Percentiles rank a stretch among this genome's conserved stretches.
These are phyloP conservation scores for Harpagoxenus sublaevis DNA, from an alignment of 2,888 invertebrate species.

Conservation along the genomic window DNA sequence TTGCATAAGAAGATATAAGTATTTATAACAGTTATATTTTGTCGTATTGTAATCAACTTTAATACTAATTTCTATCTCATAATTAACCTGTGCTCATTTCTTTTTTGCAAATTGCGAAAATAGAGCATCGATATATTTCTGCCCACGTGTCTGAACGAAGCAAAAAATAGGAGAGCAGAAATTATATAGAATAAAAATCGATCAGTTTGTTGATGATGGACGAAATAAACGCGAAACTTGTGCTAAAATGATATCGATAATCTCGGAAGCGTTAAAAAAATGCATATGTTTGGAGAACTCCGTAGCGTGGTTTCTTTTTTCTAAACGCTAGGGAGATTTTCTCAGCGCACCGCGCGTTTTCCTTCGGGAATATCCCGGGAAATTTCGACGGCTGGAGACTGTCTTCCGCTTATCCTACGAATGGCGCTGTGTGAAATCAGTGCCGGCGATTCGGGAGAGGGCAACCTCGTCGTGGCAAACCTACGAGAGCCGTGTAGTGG, in stretches of 20 bases:
- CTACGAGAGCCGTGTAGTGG: conserved; percentile 36
- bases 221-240: background rate
- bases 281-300: background rate
- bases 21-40: background rate
- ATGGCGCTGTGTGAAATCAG: conserved; percentile 58
- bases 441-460: conserved; percentile 27
- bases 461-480: conserved; percentile 34
- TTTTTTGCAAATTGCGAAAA: background rate
- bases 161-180: background rate
- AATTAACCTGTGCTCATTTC: background rate
- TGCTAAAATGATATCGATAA: background rate
- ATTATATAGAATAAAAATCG: background rate
- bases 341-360: background rate
- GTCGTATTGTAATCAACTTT: background rate
- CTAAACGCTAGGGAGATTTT: background rate
- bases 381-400: conserved; percentile 37
- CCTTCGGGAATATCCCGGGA: conserved; percentile 16
- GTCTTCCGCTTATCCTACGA: conserved; percentile 55
- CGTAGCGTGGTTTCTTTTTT: background rate
- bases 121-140: background rate
- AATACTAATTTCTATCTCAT: background rate
- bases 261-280: background rate
- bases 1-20: background rate
- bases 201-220: background rate
- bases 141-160: background rate